These are phyloP conservation scores for Venustoraphidia nigricollis DNA, from an alignment of 2,888 invertebrate genomes.

Conservation along the genomic window DNA sequence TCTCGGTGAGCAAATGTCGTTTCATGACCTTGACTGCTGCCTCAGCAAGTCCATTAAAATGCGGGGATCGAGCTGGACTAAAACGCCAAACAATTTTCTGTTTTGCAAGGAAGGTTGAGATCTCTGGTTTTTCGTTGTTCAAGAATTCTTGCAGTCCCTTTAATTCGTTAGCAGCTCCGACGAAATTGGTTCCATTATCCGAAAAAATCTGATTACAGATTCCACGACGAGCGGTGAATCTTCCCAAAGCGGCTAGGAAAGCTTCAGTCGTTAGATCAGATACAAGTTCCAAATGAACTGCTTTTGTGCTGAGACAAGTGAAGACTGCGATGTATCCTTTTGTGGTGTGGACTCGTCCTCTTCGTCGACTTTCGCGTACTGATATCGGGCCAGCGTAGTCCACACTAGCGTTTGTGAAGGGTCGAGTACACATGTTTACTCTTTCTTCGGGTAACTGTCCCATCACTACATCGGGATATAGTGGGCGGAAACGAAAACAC, in stretches of 20 bases:
- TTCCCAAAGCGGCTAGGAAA: conserved; percentile 10
- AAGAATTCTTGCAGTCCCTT: conserved; percentile 7
- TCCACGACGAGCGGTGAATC: conserved; percentile 13
- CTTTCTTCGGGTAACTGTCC: conserved; percentile 13
- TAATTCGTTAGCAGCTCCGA: conserved; percentile 9
- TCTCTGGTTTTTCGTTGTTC: background rate
- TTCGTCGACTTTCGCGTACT: background rate
- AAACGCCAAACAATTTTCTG: conserved; percentile 9
- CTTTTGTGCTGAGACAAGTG: conserved; percentile 13
- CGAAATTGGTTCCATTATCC: conserved; percentile 13
- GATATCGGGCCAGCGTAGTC: conserved; percentile 7
- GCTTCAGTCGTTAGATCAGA: conserved; percentile 8
- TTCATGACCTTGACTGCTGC: conserved; percentile 2
- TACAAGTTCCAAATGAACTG: conserved; percentile 13
- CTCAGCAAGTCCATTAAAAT: conserved; percentile 6
- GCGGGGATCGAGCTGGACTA: conserved; percentile 8
- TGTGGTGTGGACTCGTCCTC: conserved; percentile 4
- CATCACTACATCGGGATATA: conserved; percentile 11
- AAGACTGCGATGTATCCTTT: conserved; percentile 14
- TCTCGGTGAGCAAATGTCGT: background rate
- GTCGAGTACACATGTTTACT: conserved; percentile 7
- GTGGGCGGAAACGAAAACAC: conserved; percentile 9
- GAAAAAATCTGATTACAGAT: conserved; percentile 7
- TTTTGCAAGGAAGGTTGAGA: background rate
- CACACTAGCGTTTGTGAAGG: conserved; percentile 12